Conservation (phyloP, 2,888 invertebrate genomes). For the Ephialtes manifestator region DNA sequence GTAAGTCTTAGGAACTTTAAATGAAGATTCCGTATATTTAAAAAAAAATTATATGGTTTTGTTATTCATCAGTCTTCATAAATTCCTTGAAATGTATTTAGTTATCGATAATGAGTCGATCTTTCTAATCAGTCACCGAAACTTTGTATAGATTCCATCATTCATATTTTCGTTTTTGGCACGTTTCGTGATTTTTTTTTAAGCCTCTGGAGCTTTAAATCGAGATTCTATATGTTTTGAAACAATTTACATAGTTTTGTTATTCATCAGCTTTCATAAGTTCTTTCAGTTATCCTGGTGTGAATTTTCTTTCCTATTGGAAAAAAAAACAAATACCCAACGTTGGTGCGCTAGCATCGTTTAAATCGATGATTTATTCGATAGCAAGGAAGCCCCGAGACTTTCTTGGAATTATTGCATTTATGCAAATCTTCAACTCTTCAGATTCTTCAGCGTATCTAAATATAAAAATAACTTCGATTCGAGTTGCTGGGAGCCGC, state of each 20-base stretch:
- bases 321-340: not conserved
- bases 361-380: conserved; percentile 45
- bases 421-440: conserved; percentile 77
- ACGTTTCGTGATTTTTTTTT: conserved; percentile 3
- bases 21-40: too few relatives aligned
- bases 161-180: not conserved
- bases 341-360: not conserved
- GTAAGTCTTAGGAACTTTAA: too few relatives aligned
- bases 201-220: not conserved
- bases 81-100: too few relatives aligned
- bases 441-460: conserved; percentile 44
- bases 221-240: conserved; percentile 4
- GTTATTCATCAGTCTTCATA: too few relatives aligned
- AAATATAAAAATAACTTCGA: conserved; percentile 81
- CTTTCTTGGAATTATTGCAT: conserved; percentile 79
- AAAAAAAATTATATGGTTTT: too few relatives aligned
- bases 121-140: too few relatives aligned
- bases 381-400: conserved; percentile 26
- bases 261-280: not conserved
- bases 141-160: too few relatives aligned
- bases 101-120: too few relatives aligned
- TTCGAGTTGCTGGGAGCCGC: conserved; percentile 64
- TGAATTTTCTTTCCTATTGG: not conserved
- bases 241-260: not conserved
- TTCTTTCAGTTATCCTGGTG: too few relatives aligned